phyloP scores from a whole-genome alignment of 2,888 invertebrate species.

The Dolichopus griseipennis region DNA sequence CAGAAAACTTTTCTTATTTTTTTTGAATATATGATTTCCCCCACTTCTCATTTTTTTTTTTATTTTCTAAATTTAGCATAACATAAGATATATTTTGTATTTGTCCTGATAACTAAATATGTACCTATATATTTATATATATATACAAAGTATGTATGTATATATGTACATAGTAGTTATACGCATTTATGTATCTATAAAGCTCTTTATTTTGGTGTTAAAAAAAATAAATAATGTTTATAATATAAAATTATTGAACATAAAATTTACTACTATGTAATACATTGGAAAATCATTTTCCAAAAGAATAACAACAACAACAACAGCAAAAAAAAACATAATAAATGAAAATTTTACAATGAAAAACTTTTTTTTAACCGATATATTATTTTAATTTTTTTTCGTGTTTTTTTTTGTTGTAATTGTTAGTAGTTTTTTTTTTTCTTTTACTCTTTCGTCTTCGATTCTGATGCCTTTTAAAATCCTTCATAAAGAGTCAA shows the following conservation, averaged over 20 bases:
- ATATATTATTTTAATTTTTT: background rate
- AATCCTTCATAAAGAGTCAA: background rate
- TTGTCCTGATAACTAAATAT: too few species aligned
- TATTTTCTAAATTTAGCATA: too few species aligned
- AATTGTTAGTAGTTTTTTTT: background rate
- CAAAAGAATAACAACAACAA: background rate
- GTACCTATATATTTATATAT: too few species aligned
- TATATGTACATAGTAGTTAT: too few species aligned
- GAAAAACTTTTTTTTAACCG: slow-evolving; percentile 3
- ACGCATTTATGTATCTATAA: too few species aligned
- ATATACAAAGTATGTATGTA: too few species aligned
- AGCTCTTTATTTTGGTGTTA: too few species aligned
- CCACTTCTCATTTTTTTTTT: too few species aligned
- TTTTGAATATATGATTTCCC: too few species aligned
- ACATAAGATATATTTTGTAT: too few species aligned
- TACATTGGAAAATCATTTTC: slow-evolving; percentile 2
- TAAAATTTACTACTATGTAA: slow-evolving; percentile 3
- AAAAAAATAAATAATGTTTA: background rate
- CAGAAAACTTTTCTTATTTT: too few species aligned
- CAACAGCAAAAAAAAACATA: too few species aligned
- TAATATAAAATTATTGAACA: slow-evolving; percentile 1
- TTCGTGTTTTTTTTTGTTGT: background rate
- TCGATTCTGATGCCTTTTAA: slow-evolving; percentile 3
- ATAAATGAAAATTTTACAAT: background rate
- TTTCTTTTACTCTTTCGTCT: background rate